Evolutionary conservation across 2,888 invertebrate species (phyloP).

Genomic region (Papilio demoleus): DNA sequence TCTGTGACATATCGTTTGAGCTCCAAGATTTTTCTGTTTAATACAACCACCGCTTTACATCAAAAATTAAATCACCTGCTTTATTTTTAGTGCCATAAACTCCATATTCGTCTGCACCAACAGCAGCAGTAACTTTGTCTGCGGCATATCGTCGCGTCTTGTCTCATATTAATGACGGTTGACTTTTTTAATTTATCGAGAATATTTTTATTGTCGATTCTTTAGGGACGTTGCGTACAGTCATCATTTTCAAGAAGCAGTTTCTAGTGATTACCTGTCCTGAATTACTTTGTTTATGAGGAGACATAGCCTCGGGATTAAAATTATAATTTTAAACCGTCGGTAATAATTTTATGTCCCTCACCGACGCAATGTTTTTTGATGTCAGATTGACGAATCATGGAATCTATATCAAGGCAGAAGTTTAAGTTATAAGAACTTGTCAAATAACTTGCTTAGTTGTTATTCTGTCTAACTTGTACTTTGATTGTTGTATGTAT

Average conservation of each 20-base stretch:
- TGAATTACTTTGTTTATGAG: constrained; percentile 31
- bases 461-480: no score
- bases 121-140: constrained; percentile 50
- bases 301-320: neutral
- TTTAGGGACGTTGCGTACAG: constrained; percentile 44
- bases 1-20: constrained; percentile 75
- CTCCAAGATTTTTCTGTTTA: constrained; percentile 67
- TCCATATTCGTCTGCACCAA: constrained; percentile 49
- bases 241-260: constrained; percentile 46
- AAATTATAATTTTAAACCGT: constrained; percentile 27
- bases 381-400: no score
- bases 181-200: constrained; percentile 68
- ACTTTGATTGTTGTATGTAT: no score
- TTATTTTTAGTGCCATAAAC: constrained; percentile 54
- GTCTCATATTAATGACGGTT: constrained; percentile 74
- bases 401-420: no score
- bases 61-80: constrained; percentile 35
- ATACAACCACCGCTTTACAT: constrained; percentile 47
- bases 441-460: no score
- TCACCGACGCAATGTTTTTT: neutral
- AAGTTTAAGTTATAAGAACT: no score
- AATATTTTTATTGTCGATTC: constrained; percentile 54
- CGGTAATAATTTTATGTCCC: constrained; percentile 34
- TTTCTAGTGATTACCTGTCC: constrained; percentile 42
- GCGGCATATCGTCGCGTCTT: constrained; percentile 64